These are phyloP conservation scores for Meiosimyza decipiens DNA, from an alignment of 2,888 invertebrate genomes.

Conservation along the genomic window DNA sequence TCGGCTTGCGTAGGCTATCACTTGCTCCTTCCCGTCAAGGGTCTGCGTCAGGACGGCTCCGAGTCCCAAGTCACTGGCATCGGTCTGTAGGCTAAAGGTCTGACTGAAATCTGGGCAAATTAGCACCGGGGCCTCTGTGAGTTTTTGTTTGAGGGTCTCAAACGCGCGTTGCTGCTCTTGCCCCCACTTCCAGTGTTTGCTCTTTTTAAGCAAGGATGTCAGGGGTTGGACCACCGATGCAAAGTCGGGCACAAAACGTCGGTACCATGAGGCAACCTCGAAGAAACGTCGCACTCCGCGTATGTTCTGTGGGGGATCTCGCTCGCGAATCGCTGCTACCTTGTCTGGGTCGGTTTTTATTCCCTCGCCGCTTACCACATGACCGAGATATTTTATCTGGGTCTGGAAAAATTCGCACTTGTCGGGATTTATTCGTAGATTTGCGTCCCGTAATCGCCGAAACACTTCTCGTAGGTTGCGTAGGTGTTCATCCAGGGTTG, in stretches of 20 bases:
- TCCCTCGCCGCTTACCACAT: slow-evolving; percentile 25
- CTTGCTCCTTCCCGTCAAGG: slow-evolving; percentile 1
- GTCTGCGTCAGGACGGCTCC: slow-evolving; percentile 32
- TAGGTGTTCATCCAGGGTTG: too few species aligned
- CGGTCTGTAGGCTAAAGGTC: slow-evolving; percentile 27
- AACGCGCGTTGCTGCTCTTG: slow-evolving; percentile 30
- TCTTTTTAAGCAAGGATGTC: slow-evolving; percentile 34
- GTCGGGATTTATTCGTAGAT: slow-evolving; percentile 19
- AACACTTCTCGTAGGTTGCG: not conserved
- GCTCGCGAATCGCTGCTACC: slow-evolving; percentile 11
- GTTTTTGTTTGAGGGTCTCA: slow-evolving; percentile 9
- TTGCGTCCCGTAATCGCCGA: not conserved
- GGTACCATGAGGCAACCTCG: slow-evolving; percentile 28
- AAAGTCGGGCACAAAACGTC: slow-evolving; percentile 35
- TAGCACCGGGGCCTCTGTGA: slow-evolving; percentile 12
- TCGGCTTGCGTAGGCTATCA: slow-evolving; percentile 24
- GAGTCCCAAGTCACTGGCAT: slow-evolving; percentile 28
- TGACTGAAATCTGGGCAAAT: slow-evolving; percentile 20
- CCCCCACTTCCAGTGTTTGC: slow-evolving; percentile 28
- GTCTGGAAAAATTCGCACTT: slow-evolving; percentile 25
- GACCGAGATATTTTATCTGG: slow-evolving; percentile 31
- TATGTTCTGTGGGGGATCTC: too few species aligned
- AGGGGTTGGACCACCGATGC: slow-evolving; percentile 14
- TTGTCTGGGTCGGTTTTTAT: slow-evolving; percentile 37
- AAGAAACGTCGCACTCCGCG: too few species aligned